Evolutionary conservation across 2,888 invertebrate genomes (phyloP).

Genomic region (Drosophila robusta): DNA sequence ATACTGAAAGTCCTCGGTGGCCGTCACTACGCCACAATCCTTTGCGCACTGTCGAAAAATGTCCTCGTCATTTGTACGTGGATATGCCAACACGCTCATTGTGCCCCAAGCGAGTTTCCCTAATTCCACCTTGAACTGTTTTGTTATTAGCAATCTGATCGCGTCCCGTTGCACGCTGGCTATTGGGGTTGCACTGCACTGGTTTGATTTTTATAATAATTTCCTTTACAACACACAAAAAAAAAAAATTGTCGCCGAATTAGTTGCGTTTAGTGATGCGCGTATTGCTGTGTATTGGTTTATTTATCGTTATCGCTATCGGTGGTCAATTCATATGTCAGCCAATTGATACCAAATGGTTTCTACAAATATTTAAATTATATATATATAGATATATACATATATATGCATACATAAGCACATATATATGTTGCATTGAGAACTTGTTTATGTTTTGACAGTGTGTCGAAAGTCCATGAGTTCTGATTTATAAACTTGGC

Average conservation of each 20-base stretch:
- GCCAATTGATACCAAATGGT: conserved; percentile 11
- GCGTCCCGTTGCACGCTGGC: conserved; percentile 40
- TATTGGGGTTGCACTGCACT: conserved; percentile 43
- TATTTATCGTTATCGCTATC: conserved; percentile 57
- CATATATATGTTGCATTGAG: conserved; percentile 2
- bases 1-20: conserved; percentile 82
- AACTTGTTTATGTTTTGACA: conserved; percentile 4
- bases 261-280: conserved; percentile 68
- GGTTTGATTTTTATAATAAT: conserved; percentile 39
- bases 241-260: conserved; percentile 66
- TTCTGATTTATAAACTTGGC: neutral
- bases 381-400: neutral
- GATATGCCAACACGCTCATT: conserved; percentile 82
- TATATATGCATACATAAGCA: neutral
- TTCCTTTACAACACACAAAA: conserved; percentile 29
- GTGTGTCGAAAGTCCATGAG: neutral
- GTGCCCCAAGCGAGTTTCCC: conserved; percentile 50
- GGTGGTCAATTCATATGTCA: conserved; percentile 17
- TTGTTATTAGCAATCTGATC: conserved; percentile 18
- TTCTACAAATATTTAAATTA: conserved; percentile 30
- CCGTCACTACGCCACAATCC: conserved; percentile 81
- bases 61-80: conserved; percentile 80
- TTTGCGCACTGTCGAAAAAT: conserved; percentile 81
- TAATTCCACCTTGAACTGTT: conserved; percentile 21
- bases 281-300: conserved; percentile 32